phyloP scores from a whole-genome alignment of 1,140 invertebrate species.

The Musca vetustissima region DNA sequence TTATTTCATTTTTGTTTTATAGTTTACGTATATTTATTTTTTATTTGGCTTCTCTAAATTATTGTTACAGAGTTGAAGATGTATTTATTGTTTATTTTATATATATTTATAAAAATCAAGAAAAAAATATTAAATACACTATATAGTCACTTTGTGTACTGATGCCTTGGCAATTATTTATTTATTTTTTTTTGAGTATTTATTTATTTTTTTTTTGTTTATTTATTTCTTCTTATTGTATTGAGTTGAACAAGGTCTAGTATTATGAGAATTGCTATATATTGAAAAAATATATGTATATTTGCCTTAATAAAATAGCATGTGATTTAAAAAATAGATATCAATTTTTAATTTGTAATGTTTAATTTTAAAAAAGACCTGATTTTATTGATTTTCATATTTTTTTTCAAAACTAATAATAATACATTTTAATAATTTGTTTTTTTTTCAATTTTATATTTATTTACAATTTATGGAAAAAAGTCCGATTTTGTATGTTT shows the following conservation, averaged over 20 bases:
- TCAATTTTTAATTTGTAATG: too few species aligned
- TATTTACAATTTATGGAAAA: too few species aligned
- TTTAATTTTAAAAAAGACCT: too few species aligned
- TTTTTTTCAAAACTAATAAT: too few species aligned
- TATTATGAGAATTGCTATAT: too few species aligned
- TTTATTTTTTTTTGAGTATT: slow-evolving; percentile 3
- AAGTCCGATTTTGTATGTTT: too few species aligned
- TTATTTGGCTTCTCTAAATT: slow-evolving; percentile 23
- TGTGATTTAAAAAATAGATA: too few species aligned
- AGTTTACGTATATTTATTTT: slow-evolving; percentile 16
- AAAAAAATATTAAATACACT: neutral
- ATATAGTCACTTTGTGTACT: slow-evolving; percentile 4
- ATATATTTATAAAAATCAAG: neutral
- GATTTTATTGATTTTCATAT: too few species aligned
- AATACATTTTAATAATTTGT: too few species aligned
- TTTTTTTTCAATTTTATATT: too few species aligned
- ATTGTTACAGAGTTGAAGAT: slow-evolving; percentile 10
- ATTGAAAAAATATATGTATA: too few species aligned
- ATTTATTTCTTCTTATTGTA: neutral
- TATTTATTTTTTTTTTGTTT: neutral
- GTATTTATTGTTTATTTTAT: neutral
- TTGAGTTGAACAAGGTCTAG: neutral
- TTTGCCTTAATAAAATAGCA: too few species aligned
- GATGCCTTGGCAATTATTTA: neutral
- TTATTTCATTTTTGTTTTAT: neutral